Base-by-base conservation (phyloP, 2,888 invertebrate genomes). In the Himalopsyche anomala region DNA sequence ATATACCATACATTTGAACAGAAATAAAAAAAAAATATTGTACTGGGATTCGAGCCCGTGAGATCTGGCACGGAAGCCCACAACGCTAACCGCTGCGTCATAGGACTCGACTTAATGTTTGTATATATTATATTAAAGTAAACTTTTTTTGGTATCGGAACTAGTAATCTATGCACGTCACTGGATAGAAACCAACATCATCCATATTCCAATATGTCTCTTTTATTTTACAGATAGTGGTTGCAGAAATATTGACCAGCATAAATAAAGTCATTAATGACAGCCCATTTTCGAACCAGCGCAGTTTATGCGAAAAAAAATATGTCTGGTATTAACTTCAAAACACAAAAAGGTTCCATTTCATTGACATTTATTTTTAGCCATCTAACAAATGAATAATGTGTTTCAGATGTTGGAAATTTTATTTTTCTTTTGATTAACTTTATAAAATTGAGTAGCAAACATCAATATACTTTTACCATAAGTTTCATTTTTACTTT, bases 211-310 rank as follows among this genome's bases (percentile, higher is more conserved):
- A 62, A 62, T 5, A 62, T 19, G 1, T 74, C 36, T 74, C 74
- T 36, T 9, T 0, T 74, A 74, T 74, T 74, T 36, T 74, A 74
- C 38, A 36, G 74, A 74, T 62, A 19, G 28, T 38, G 74, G 28
- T 36, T 74, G 74, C 74, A 74, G 74, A 74, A 74, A 74, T 74
- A 36, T 74, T 74, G 38, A 38, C 15, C 38, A 36, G 74, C 38
- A 74, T 74, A 74, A 74, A 74, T 74, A 11, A 74, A 74, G 74
- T 74, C 38, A 15, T 74, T 74, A 74, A 74, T 38, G 38, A 74
- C 36, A 17, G 36, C 28, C 74, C 74, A 36, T 74, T 36, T 74
- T 74, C 19, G 36, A 74, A 4, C 38, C 38, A 36, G 9, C 12
- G 4, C 12, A 51, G 38, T 74, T 36, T 36, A 74, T 36, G 36